Evolutionary conservation across 1,140 invertebrate genomes (phyloP).

Genomic region (Hetaerina americana): DNA sequence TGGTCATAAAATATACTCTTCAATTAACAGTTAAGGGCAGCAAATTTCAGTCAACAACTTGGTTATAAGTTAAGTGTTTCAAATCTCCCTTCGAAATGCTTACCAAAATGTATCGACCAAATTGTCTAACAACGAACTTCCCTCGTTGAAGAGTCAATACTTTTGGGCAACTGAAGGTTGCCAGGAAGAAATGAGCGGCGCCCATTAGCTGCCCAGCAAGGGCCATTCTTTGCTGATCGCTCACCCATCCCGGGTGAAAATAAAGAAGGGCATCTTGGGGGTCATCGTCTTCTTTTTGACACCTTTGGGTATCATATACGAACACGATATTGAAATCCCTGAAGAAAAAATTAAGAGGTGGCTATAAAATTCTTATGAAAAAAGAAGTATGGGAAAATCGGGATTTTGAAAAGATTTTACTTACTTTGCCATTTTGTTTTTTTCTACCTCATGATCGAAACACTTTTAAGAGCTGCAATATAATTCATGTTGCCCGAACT

Average conservation of each 20-base stretch:
- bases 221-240: constrained; percentile 60
- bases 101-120: constrained; percentile 64
- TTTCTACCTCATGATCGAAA: neutral
- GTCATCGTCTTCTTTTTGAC: constrained; percentile 66
- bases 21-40: no score
- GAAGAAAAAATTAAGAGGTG: no score
- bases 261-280: constrained; percentile 75
- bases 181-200: constrained; percentile 58
- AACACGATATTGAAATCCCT: constrained; percentile 47
- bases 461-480: no score
- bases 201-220: constrained; percentile 73
- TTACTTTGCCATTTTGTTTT: neutral
- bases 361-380: no score
- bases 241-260: constrained; percentile 76
- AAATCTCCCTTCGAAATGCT: no score
- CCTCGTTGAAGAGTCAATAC: constrained; percentile 67
- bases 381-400: no score
- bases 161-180: constrained; percentile 54
- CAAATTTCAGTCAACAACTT: no score
- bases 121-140: constrained; percentile 66
- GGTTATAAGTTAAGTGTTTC: no score
- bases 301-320: constrained; percentile 66
- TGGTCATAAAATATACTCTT: neutral
- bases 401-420: neutral
- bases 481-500: no score